Conservation (phyloP, 2,888 invertebrate genomes). For the Netelia virgata region DNA sequence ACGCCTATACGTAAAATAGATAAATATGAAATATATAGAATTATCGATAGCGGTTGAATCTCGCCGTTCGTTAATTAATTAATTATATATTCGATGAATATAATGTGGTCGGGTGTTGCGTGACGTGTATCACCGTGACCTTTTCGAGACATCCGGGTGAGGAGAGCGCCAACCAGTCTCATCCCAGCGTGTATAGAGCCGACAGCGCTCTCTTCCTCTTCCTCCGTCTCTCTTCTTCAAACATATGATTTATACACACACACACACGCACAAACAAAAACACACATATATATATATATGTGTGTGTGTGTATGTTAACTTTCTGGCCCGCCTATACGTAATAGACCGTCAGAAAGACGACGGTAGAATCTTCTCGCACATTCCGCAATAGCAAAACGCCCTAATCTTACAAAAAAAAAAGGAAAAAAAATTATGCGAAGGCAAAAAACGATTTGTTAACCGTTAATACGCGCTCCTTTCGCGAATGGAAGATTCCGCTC, state of each 20-base stretch:
- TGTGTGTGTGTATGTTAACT: not conserved
- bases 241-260: slow-evolving; percentile 13
- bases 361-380: not conserved
- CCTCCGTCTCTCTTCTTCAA: slow-evolving; percentile 35
- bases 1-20: not conserved
- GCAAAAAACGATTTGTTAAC: slow-evolving; percentile 31
- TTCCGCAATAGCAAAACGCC: not conserved
- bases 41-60: slow-evolving; percentile 8
- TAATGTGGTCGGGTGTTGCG: slow-evolving; percentile 58
- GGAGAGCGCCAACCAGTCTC: slow-evolving; percentile 61
- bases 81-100: slow-evolving; percentile 61
- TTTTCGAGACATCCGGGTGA: slow-evolving; percentile 70
- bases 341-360: not conserved
- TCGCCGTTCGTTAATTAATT: slow-evolving; percentile 50
- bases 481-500: slow-evolving; percentile 29
- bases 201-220: slow-evolving; percentile 26
- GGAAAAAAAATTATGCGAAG: not conserved
- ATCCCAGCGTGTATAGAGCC: slow-evolving; percentile 45
- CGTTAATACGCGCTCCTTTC: slow-evolving; percentile 22
- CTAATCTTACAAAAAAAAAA: not conserved
- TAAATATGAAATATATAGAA: slow-evolving; percentile 17
- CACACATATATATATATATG: not conserved
- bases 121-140: slow-evolving; percentile 67
- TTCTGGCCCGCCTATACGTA: not conserved
- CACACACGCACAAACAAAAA: not conserved